Base-by-base conservation (phyloP, 2,888 invertebrate genomes). In the Caenorhabditis afra region DNA sequence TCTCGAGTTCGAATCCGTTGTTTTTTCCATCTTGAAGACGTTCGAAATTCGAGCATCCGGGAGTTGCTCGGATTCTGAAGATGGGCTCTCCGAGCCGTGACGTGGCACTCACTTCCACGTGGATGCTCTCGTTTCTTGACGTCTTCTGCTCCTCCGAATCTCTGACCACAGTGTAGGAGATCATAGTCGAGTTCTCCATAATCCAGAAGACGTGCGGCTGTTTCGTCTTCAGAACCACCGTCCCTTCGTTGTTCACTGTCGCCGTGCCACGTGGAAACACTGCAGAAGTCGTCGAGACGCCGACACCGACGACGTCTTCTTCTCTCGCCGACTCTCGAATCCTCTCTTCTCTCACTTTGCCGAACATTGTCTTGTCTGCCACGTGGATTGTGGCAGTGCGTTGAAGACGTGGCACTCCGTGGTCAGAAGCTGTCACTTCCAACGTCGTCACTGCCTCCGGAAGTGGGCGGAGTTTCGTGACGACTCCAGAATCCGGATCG, bases 381-480 rank as follows among this genome's bases (percentile, higher is more conserved):
- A 73, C 64, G 23, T 57, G 37, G n/a, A 49, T 16, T 4, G 8
- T 44, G 39, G 44, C 57, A 4, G 53, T 18, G 0, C 18, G 39
- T n/a, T 58, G 57, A 39, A 49, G 57, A 29, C 73, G 57, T 64
- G 73, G 73, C 1, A 64, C 23, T 23, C 73, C 73, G 16, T 73
- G 73, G 18, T 73, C 73, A 22, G 52, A 35, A 4, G 73, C 73
- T 1, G 37, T 44, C 12, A 65, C 73, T 35, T 73, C 58, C 44
- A 73, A 14, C 3, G 18, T 3, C 14, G 44, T 65, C n/a, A 73
- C 7, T 8, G 39, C 44, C 8, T 65, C 29, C 12, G 55, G 64
- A 64, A 73, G 73, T 47, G 49, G 58, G 50, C 73, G 73, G 61
- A 73, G 41, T 50, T 18, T 73, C 0, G 49, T 49, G 3, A 73